phyloP scores from a whole-genome alignment of 2,113 vertebrate genomes.

The Aldabrachelys gigantea region DNA sequence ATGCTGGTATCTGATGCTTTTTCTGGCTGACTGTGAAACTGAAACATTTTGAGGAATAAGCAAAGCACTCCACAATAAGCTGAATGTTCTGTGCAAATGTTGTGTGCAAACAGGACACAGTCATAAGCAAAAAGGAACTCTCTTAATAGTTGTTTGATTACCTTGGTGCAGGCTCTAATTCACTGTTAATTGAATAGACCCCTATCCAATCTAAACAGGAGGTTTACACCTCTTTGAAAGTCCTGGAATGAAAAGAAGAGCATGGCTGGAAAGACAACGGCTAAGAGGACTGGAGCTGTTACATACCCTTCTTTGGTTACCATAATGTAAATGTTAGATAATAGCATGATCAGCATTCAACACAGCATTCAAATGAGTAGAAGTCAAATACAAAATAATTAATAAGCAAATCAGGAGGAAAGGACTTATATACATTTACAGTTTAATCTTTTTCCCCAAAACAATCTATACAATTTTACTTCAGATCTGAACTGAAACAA shows the following conservation, averaged over 20 bases:
- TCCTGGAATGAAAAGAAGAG: not conserved
- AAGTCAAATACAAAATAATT: not conserved
- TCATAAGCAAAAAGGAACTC: not conserved
- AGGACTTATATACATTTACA: not conserved
- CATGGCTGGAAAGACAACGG: not conserved
- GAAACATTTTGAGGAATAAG: not conserved
- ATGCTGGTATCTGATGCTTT: too few relatives aligned
- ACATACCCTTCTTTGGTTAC: not conserved
- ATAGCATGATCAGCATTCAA: not conserved
- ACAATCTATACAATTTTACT: accelerated
- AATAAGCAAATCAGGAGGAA: accelerated
- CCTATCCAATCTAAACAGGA: not conserved
- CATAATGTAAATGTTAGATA: not conserved
- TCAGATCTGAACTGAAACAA: not conserved
- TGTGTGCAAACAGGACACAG: not conserved
- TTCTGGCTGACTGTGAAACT: not conserved
- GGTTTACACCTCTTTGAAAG: not conserved
- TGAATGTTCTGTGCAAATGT: not conserved
- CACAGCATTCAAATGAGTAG: not conserved
- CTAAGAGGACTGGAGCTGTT: too few relatives aligned
- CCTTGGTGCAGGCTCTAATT: not conserved
- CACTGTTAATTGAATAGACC: not conserved
- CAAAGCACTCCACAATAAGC: not conserved
- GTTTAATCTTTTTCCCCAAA: not conserved
- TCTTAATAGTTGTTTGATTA: not conserved